phyloP scores from a whole-genome alignment of 2,888 invertebrate species.

The Raillietiella orientalis region DNA sequence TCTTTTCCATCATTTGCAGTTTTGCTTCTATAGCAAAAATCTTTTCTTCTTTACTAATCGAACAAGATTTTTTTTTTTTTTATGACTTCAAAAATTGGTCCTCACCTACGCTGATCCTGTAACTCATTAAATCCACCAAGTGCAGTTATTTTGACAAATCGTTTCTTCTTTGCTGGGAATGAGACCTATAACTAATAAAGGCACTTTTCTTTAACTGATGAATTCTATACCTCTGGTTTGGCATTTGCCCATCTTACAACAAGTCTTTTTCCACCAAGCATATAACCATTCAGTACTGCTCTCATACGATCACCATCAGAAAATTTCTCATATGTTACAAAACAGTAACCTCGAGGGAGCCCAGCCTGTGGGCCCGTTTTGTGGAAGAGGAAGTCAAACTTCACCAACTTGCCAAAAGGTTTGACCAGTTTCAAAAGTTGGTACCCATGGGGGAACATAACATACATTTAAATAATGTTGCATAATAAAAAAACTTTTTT shows the following conservation, averaged over 20 bases:
- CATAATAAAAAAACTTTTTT: conserved; percentile 11
- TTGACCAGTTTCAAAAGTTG: conserved; percentile 84
- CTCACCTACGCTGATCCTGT: too few species aligned
- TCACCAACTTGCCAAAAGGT: conserved; percentile 69
- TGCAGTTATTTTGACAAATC: not conserved
- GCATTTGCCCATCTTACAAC: conserved; percentile 20
- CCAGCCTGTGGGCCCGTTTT: conserved; percentile 60
- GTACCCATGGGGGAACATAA: conserved; percentile 26
- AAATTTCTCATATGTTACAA: conserved; percentile 39
- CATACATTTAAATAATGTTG: conserved; percentile 3
- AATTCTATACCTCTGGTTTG: conserved; percentile 5
- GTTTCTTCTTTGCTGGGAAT: too few species aligned
- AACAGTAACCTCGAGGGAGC: conserved; percentile 71
- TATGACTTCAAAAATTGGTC: too few species aligned
- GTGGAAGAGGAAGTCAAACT: conserved; percentile 83
- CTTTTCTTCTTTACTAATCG: conserved; percentile 5
- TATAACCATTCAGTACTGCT: conserved; percentile 33
- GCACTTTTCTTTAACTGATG: too few species aligned
- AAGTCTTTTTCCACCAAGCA: conserved; percentile 35
- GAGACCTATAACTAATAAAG: too few species aligned
- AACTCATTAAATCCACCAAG: too few species aligned
- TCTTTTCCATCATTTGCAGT: conserved; percentile 5
- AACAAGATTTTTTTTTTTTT: too few species aligned
- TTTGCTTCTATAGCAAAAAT: conserved; percentile 7
- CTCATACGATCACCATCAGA: conserved; percentile 36